Conservation (phyloP, 2,888 invertebrate genomes). For the Chaetogeoica ovagalla region DNA sequence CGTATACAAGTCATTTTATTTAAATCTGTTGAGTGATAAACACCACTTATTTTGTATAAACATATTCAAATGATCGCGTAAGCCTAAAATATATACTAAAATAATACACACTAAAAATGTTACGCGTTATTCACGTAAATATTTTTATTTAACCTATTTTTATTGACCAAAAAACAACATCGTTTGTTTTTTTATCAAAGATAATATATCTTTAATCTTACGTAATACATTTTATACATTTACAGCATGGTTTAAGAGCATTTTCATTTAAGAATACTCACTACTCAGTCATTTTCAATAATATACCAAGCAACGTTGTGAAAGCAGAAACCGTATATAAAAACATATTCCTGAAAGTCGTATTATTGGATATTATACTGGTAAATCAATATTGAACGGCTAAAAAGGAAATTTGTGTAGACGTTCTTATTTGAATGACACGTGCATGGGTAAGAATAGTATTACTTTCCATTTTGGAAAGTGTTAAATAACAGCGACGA, state of each 20-base stretch:
- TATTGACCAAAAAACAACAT: not conserved
- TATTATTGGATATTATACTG: too few species aligned
- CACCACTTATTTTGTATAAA: not conserved
- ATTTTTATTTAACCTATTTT: not conserved
- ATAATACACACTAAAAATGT: not conserved
- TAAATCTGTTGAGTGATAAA: not conserved
- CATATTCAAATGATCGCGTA: not conserved
- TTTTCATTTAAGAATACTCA: too few species aligned
- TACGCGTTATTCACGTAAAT: not conserved
- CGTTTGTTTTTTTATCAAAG: too few species aligned
- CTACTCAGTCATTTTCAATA: too few species aligned
- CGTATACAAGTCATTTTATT: not conserved
- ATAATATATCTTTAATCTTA: too few species aligned
- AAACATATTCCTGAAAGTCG: too few species aligned
- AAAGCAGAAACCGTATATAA: too few species aligned
- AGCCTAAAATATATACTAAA: not conserved
- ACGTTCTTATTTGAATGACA: not conserved
- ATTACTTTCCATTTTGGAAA: not conserved
- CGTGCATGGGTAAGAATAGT: not conserved
- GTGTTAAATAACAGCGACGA: constrained; percentile 9
- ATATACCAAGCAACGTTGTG: too few species aligned
- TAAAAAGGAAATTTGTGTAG: not conserved
- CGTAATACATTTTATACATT: not conserved
- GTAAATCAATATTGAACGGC: too few species aligned
- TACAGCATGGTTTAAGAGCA: not conserved